Evolutionary conservation across 2,113 vertebrate species (phyloP).

Genomic region (Meleagris gallopavo): DNA sequence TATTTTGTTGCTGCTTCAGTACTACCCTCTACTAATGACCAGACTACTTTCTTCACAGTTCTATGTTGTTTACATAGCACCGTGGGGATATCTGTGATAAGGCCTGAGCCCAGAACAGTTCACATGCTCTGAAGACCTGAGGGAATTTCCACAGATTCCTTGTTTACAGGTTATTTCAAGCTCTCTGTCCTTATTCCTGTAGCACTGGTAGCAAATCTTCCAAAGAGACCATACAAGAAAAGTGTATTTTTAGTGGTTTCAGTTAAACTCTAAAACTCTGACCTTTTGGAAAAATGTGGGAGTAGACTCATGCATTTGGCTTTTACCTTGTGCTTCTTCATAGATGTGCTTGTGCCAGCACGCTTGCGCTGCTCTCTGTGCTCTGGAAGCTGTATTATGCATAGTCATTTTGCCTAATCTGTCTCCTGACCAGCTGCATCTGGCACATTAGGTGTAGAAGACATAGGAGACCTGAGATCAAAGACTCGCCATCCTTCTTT

Average conservation of each 20-base stretch:
- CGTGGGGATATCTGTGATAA: background rate
- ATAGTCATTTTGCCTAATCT: background rate
- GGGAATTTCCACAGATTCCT: background rate
- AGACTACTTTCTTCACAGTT: background rate
- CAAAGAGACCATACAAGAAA: background rate
- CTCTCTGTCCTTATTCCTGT: background rate
- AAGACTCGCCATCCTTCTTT: background rate
- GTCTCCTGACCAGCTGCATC: background rate
- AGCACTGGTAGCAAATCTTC: background rate
- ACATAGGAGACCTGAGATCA: background rate
- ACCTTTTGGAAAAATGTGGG: background rate
- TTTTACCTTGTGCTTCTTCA: background rate
- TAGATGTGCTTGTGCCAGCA: background rate
- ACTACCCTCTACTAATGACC: background rate
- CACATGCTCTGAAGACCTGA: background rate
- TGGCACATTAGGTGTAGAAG: background rate
- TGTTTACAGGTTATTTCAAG: background rate
- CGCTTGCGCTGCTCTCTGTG: background rate
- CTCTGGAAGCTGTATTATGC: background rate
- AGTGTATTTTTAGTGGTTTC: background rate
- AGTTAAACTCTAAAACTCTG: background rate
- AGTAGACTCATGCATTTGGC: background rate
- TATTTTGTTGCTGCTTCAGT: background rate
- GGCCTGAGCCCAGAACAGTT: background rate
- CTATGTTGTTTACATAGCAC: background rate